Evolutionary conservation across 2,888 invertebrate genomes (phyloP).

Genomic region (Lagria hirta): DNA sequence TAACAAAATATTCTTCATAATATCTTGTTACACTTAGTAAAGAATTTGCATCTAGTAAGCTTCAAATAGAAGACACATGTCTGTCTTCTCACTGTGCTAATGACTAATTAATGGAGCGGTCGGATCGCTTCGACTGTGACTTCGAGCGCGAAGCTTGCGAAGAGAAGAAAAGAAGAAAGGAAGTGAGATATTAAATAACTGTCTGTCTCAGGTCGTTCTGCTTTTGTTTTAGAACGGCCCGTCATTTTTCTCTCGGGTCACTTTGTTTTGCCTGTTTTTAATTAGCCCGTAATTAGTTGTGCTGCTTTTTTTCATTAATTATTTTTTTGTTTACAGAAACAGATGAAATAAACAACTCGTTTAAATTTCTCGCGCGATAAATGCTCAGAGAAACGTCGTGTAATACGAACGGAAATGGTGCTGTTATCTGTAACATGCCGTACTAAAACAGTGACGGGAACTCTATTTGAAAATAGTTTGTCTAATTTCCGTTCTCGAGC

Average conservation of each 20-base stretch:
- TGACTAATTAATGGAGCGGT: constrained; percentile 36
- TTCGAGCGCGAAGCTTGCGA: constrained; percentile 25
- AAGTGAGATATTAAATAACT: constrained; percentile 46
- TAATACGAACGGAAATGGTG: constrained; percentile 53
- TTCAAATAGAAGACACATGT: constrained; percentile 31
- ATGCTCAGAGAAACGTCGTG: constrained; percentile 43
- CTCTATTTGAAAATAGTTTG: constrained; percentile 57
- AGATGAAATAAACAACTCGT: too few relatives aligned
- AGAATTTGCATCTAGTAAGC: constrained; percentile 21
- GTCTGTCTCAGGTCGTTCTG: constrained; percentile 36
- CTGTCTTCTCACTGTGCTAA: constrained; percentile 34
- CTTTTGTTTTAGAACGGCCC: constrained; percentile 31
- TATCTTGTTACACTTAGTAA: too few relatives aligned
- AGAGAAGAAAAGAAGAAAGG: constrained; percentile 39
- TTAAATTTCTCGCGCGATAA: too few relatives aligned
- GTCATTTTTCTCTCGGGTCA: constrained; percentile 20
- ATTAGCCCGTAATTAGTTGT: constrained; percentile 45
- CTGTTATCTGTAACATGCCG: constrained; percentile 51
- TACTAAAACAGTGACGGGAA: constrained; percentile 53
- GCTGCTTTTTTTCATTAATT: too few relatives aligned
- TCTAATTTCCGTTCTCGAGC: constrained; percentile 55
- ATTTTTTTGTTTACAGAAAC: too few relatives aligned
- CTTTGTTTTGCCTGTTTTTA: constrained; percentile 39
- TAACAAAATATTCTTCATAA: too few relatives aligned
- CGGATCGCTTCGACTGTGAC: constrained; percentile 23